These are phyloP conservation scores for Sternarchorhynchus goeldii DNA, from an alignment of 2,797 vertebrate genomes.

Conservation along the genomic window DNA sequence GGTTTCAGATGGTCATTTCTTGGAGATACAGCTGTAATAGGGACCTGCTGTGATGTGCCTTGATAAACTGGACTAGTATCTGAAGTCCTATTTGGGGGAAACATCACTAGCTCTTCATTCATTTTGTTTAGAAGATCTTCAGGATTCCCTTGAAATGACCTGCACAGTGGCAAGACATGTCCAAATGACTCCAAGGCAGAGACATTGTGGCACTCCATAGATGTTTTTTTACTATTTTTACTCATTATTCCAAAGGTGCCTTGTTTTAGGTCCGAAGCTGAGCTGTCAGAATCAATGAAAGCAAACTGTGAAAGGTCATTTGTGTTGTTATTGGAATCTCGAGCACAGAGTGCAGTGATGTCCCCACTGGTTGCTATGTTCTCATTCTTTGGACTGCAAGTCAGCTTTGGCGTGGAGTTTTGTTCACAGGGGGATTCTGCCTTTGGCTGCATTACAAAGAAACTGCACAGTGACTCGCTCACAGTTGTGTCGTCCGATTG, in stretches of 20 bases:
- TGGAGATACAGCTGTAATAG: slow-evolving; percentile 56
- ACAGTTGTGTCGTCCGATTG: slow-evolving; percentile 55
- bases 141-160: slow-evolving; percentile 1
- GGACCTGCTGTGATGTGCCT: slow-evolving; percentile 28
- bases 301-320: slow-evolving; percentile 68
- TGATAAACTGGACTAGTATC: not conserved
- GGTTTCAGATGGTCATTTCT: slow-evolving; percentile 59
- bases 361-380: slow-evolving; percentile 58
- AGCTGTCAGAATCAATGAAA: slow-evolving; percentile 76
- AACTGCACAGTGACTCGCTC: slow-evolving; percentile 52
- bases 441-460: slow-evolving; percentile 42
- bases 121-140: slow-evolving; percentile 30
- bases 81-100: slow-evolving; percentile 25
- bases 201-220: slow-evolving; percentile 4
- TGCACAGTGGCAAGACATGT: not conserved
- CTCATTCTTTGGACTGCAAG: slow-evolving; percentile 11
- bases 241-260: slow-evolving; percentile 36
- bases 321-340: slow-evolving; percentile 74
- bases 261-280: slow-evolving; percentile 64
- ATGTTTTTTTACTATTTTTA: slow-evolving; percentile 38
- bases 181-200: not conserved
- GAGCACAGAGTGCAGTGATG: slow-evolving; percentile 59
- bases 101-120: slow-evolving; percentile 29
- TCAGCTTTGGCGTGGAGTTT: slow-evolving; percentile 12
- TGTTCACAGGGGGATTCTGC: slow-evolving; percentile 32